Evolutionary conservation across 2,888 invertebrate genomes (phyloP), one percentile per base, ranked within the genome.

Genomic region (Tortricodes alternella): DNA sequence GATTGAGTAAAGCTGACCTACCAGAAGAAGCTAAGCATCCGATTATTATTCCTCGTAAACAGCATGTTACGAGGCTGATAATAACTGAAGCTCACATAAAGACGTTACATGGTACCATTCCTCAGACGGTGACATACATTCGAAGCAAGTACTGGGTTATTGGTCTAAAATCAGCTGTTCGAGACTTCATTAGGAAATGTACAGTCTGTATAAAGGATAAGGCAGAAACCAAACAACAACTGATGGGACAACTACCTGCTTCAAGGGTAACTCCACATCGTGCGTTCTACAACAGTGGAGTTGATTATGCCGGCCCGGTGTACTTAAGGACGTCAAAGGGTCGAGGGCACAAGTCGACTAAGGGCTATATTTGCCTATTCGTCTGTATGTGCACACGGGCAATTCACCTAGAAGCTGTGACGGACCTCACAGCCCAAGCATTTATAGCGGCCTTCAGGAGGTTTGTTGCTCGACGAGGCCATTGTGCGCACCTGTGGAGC

Each of bases 351-450:
- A 15, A 13, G 7, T 44, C 35, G 1, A 48, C 8, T 7, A 50
- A 44, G 32, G 48, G 44, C 0, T 59, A 59, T 19, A 53, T 59
- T 8, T 44, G 39, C 21, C 43, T 58, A 8, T n/a, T n/a, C n/a
- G n/a, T 59, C 53, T 23, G 21, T 23, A 37, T 65, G 51, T 27
- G 51, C 2, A 62, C 62, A 0, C 58, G 58, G 16, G 68, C 68
- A 0, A 44, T 66, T 1, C 70, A 70, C 37, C 46, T 71, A 0
- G 71, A 72, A 32, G 46, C 61, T 2, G 71, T 70, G 2, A 51
- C 55, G 0, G 62, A 63, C 5, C 55, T 71, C 0, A 59, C 65
- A 5, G 58, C 68, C 1, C 61, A 66, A 38, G 63, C 58, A 0
- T 58, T 57, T 21, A 44, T 60, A 5, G 56, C 60, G 13, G 60